Percentiles rank a stretch among this genome's conserved stretches.
Conservation (phyloP, 2,113 vertebrate genomes). For the Camelus bactrianus region DNA sequence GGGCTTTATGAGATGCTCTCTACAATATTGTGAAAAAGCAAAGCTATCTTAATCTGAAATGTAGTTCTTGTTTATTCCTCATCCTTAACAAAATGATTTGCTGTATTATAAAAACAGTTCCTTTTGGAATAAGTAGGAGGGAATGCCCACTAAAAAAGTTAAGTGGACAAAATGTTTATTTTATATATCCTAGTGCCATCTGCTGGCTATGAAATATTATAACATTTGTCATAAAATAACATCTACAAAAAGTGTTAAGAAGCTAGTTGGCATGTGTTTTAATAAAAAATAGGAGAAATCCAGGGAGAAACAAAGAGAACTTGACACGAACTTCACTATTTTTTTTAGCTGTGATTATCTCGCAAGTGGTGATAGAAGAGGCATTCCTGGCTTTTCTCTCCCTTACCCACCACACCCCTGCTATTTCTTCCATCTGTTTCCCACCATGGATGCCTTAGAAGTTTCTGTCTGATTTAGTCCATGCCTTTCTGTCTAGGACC, state of each 20-base stretch:
- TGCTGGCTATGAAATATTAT: conserved; percentile 29
- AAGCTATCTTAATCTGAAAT: not conserved
- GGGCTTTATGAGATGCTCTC: not conserved
- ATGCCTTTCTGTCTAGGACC: not conserved
- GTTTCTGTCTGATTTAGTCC: rapidly evolving
- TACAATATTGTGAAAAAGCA: not conserved
- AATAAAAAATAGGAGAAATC: not conserved
- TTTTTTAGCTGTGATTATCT: not conserved
- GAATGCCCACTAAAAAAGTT: not conserved
- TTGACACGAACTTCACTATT: too few relatives aligned
- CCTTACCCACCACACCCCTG: too few relatives aligned
- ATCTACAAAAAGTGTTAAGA: not conserved
- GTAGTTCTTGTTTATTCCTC: not conserved
- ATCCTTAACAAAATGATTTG: not conserved
- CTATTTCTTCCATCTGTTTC: rapidly evolving
- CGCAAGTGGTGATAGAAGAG: not conserved
- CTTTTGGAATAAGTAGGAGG: not conserved
- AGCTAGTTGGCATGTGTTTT: not conserved
- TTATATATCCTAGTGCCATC: conserved; percentile 58
- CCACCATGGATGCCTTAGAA: rapidly evolving
- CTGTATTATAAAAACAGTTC: not conserved
- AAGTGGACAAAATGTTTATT: not conserved
- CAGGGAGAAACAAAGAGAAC: not conserved
- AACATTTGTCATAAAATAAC: not conserved
- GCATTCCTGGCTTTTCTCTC: too few relatives aligned